Conservation (phyloP, 2,888 invertebrate species). For the Platypus cylindrus region DNA sequence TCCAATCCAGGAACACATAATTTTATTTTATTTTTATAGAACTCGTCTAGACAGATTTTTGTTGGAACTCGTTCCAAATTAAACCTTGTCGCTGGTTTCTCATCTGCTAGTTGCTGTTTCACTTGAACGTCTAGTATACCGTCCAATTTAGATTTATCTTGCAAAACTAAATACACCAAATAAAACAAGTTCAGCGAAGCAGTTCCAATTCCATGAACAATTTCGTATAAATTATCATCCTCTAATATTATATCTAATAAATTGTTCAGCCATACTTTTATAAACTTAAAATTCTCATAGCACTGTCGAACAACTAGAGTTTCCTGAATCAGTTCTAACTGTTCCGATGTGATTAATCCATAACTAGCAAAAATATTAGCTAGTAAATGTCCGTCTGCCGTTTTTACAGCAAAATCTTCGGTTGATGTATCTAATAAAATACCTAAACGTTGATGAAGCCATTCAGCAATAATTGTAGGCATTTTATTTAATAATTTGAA, state of each 20-base stretch:
- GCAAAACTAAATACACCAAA: constrained; percentile 46
- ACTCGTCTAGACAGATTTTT: too few species aligned
- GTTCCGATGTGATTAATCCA: constrained; percentile 43
- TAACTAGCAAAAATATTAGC: constrained; percentile 45
- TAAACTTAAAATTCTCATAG: constrained; percentile 36
- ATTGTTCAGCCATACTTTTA: constrained; percentile 40
- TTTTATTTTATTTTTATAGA: too few species aligned
- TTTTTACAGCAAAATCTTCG: constrained; percentile 41
- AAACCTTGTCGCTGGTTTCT: constrained; percentile 5
- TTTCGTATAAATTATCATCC: constrained; percentile 36
- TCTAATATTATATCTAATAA: constrained; percentile 3
- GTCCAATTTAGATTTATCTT: constrained; percentile 38
- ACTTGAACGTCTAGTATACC: too few species aligned
- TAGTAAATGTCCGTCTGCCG: constrained; percentile 45
- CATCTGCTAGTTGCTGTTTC: neutral
- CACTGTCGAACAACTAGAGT: constrained; percentile 24
- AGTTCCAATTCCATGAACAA: constrained; percentile 40
- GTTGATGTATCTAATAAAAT: constrained; percentile 41
- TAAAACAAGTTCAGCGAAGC: constrained; percentile 46
- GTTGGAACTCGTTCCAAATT: constrained; percentile 12
- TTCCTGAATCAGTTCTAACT: constrained; percentile 36
- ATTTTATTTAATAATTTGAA: constrained; percentile 27
- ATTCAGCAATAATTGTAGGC: constrained; percentile 47
- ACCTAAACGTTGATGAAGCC: constrained; percentile 45
- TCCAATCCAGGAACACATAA: constrained; percentile 33